A percentile compares a stretch with the other conserved stretches of the same genome.
Evolutionary conservation across 2,113 vertebrate genomes (phyloP).

Genomic region (Mionectes macconnelli): DNA sequence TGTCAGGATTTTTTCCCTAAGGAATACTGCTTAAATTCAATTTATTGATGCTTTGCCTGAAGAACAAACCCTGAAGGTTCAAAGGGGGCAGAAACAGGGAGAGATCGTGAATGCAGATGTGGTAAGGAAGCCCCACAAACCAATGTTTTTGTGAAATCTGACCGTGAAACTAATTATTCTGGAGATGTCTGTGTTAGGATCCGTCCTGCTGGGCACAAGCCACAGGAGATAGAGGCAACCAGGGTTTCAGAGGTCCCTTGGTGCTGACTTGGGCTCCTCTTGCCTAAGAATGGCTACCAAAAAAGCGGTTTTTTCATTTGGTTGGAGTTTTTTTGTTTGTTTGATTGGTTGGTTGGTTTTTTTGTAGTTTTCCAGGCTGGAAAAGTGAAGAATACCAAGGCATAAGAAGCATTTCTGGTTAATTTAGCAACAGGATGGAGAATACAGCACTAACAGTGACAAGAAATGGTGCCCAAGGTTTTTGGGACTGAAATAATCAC

Average conservation of each 20-base stretch:
- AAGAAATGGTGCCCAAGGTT: neutral
- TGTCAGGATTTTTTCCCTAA: rapidly evolving
- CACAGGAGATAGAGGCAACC: neutral
- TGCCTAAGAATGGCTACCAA: neutral
- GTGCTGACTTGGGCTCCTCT: neutral
- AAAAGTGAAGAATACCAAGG: neutral
- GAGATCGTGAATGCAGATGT: neutral
- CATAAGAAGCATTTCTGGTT: neutral
- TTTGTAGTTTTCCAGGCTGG: too few relatives aligned
- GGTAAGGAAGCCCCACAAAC: neutral
- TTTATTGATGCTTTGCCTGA: neutral
- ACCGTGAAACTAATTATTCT: neutral
- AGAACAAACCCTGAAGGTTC: neutral
- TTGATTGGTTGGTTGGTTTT: too few relatives aligned
- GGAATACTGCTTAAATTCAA: neutral
- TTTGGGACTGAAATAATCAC: neutral
- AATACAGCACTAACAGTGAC: rapidly evolving
- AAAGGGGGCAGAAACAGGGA: neutral
- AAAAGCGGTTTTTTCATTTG: neutral
- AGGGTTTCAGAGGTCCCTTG: rapidly evolving
- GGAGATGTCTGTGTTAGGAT: neutral
- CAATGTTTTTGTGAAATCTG: neutral
- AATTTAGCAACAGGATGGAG: neutral
- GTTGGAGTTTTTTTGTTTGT: too few relatives aligned
- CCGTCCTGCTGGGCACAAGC: neutral